A percentile compares a stretch with the other conserved stretches of the same genome.
Conservation (phyloP, 2,797 vertebrate species). For the Nothura maculosa region DNA sequence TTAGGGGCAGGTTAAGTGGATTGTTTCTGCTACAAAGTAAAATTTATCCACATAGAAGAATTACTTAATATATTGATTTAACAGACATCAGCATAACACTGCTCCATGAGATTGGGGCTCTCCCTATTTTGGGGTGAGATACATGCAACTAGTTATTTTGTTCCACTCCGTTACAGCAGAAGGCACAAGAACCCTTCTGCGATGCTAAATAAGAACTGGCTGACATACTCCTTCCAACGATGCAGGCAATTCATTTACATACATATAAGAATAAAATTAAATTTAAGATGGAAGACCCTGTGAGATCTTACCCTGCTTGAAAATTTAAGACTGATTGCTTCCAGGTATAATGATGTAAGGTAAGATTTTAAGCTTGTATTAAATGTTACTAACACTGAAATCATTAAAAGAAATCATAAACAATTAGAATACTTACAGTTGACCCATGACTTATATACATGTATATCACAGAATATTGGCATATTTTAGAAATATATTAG, state of each 20-base stretch:
- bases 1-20: background rate
- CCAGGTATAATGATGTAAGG: background rate
- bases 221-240: background rate
- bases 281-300: background rate
- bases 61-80: background rate
- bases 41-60: background rate
- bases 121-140: background rate
- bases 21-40: background rate
- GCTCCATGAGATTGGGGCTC: background rate
- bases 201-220: background rate
- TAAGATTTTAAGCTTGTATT: background rate
- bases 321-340: background rate
- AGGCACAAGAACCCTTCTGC: background rate
- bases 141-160: background rate
- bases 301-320: background rate
- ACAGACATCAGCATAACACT: background rate
- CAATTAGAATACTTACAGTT: background rate
- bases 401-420: background rate
- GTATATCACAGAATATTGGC: background rate
- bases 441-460: background rate
- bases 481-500: background rate
- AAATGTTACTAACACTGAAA: background rate
- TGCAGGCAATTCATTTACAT: background rate
- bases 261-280: background rate
- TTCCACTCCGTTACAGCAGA: background rate